Evolutionary conservation across 2,113 vertebrate genomes (phyloP).

Genomic region (Peucedramus taeniatus): DNA sequence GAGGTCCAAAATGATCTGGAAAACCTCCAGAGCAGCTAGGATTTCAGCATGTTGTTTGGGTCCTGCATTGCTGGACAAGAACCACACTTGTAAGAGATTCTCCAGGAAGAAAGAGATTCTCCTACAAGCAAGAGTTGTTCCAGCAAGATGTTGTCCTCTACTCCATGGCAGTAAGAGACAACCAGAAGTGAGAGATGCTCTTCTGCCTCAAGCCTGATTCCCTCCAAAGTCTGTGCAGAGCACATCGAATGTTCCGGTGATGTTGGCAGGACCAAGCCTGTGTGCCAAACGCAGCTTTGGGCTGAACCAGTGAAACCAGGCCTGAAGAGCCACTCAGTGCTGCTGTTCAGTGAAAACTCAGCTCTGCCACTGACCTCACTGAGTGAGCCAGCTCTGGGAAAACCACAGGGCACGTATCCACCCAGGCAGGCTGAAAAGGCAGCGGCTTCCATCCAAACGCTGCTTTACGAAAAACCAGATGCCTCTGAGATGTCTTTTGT

Average conservation of each 20-base stretch:
- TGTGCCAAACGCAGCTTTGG: background rate
- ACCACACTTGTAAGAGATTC: background rate
- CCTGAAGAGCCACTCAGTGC: background rate
- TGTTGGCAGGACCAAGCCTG: background rate
- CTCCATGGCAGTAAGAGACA: background rate
- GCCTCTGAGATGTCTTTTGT: background rate
- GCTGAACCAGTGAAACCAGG: background rate
- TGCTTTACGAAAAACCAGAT: background rate
- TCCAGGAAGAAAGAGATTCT: background rate
- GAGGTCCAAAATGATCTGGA: background rate
- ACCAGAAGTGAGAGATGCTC: background rate
- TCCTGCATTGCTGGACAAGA: background rate
- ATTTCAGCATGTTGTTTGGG: background rate
- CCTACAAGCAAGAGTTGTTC: too few relatives aligned
- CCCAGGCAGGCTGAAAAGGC: background rate
- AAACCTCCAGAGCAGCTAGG: background rate
- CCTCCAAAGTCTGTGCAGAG: background rate
- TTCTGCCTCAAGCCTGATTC: background rate
- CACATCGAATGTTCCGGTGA: rapidly evolving
- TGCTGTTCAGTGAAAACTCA: background rate
- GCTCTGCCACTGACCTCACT: background rate
- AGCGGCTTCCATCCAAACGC: background rate
- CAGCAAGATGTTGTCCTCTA: background rate
- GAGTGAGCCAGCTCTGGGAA: background rate
- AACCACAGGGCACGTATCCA: background rate